Evolutionary conservation across 2,888 invertebrate genomes (phyloP).

Genomic region (Drosophila merina): DNA sequence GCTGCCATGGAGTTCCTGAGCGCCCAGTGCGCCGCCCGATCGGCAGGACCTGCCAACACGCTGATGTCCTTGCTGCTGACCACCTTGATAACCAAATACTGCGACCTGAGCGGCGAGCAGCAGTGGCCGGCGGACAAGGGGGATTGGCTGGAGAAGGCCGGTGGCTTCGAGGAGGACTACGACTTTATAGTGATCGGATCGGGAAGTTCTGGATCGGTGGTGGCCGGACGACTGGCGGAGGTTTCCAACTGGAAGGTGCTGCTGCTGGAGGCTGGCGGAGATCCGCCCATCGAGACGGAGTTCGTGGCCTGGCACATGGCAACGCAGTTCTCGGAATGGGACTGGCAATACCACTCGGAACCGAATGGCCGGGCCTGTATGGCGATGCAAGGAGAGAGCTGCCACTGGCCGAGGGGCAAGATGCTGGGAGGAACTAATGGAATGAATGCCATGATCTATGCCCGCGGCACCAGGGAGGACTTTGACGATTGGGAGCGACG

Average conservation of each 20-base stretch:
- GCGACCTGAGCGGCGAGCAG: slow-evolving; percentile 85
- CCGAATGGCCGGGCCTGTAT: slow-evolving; percentile 82
- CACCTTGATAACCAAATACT: slow-evolving; percentile 86
- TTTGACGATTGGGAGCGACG: slow-evolving; percentile 87
- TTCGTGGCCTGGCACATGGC: slow-evolving; percentile 83
- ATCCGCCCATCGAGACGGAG: slow-evolving; percentile 85
- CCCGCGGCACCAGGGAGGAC: slow-evolving; percentile 88
- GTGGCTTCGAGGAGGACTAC: slow-evolving; percentile 79
- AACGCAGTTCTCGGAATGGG: slow-evolving; percentile 82
- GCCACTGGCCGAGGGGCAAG: slow-evolving; percentile 87
- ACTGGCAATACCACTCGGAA: slow-evolving; percentile 83
- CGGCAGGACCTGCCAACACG: slow-evolving; percentile 83
- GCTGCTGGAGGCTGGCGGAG: slow-evolving; percentile 91
- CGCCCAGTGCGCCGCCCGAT: slow-evolving; percentile 80
- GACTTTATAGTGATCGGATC: slow-evolving; percentile 87
- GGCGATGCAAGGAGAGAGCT: slow-evolving; percentile 82
- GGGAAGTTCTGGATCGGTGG: slow-evolving; percentile 87
- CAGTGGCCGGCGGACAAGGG: slow-evolving; percentile 86
- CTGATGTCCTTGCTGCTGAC: slow-evolving; percentile 86
- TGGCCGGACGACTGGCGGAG: slow-evolving; percentile 89
- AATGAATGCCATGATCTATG: slow-evolving; percentile 88
- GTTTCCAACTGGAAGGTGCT: slow-evolving; percentile 90
- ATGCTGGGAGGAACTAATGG: slow-evolving; percentile 88
- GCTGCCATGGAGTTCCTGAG: slow-evolving; percentile 80
- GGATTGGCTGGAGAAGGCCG: slow-evolving; percentile 55